These are phyloP conservation scores for Drosophila mettleri DNA, from an alignment of 2,888 invertebrate species.

Conservation along the genomic window DNA sequence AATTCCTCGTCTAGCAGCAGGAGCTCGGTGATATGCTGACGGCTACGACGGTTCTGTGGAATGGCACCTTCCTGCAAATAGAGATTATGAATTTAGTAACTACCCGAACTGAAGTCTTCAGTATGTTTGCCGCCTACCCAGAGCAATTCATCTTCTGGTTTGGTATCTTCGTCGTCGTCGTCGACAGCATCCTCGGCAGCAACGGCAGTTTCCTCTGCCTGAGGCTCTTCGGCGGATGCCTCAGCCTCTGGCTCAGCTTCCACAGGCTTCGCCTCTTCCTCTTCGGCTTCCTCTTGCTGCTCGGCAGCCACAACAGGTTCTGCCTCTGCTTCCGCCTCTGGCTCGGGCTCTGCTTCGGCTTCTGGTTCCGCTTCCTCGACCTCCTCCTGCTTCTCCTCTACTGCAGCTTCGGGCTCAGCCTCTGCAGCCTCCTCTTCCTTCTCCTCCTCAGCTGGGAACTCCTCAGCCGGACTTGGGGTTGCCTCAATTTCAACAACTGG, in stretches of 20 bases:
- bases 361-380: conserved; percentile 11
- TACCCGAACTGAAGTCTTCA: too few relatives aligned
- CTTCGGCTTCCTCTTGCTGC: conserved; percentile 35
- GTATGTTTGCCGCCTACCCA: conserved; percentile 85
- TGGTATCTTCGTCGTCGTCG: conserved; percentile 85
- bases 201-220: conserved; percentile 48
- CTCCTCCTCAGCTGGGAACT: conserved; percentile 70
- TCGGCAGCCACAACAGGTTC: conserved; percentile 3
- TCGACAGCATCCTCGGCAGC: conserved; percentile 39
- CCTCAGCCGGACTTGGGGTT: conserved; percentile 69
- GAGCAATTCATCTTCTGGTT: conserved; percentile 88
- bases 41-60: conserved; percentile 91
- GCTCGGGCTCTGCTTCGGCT: conserved; percentile 1
- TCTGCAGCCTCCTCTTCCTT: conserved; percentile 65
- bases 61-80: conserved; percentile 88
- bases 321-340: not conserved
- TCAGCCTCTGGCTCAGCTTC: conserved; percentile 64
- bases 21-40: conserved; percentile 92
- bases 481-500: conserved; percentile 54
- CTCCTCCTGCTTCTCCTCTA: conserved; percentile 7
- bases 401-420: conserved; percentile 75
- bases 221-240: conserved; percentile 69
- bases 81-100: too few relatives aligned
- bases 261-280: conserved; percentile 61
- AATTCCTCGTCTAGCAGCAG: conserved; percentile 92